Evolutionary conservation across 2,888 invertebrate species (phyloP), one percentile per base, ranked within the genome.

Genomic region (Xanthia icteritia): DNA sequence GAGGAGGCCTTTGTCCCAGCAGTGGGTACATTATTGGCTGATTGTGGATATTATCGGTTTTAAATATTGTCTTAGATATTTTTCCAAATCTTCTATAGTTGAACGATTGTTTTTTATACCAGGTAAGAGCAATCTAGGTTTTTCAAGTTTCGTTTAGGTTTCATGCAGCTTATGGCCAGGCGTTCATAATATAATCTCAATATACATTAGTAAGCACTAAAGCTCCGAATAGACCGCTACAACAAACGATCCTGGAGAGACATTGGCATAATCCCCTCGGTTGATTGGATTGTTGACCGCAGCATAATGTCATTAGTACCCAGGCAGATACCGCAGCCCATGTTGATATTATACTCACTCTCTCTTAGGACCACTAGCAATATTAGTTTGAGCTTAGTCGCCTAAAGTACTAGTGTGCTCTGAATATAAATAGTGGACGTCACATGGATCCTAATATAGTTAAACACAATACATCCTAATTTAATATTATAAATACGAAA

Each of bases 201-300:
- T 83, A 58, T 31, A 63, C 4, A 61, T 60, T 69, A 82, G 20
- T 76, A 39, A 70, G 66, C 60, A 42, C 36, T 51, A 51, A 31
- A 58, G 42, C 60, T 31, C 17, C 5, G 20, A 72, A 51, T 27
- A 56, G 48, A 70, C 42, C n/a, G 23, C 77, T 58, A 60, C 51
- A 69, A 54, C 85, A 63, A 85, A 73, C 81, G 58, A 63, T 81
- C 58, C 58, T 66, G 56, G 67, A 31, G 82, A 76, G 73, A 66
- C 85, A 71, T 73, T 27, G 82, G 54, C 72, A 61, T 86, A 86
- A 84, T 84, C 83, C 63, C 27, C 69, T 3, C 72, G 23, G 64
- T 63, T 86, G 83, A 84, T 84, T 84, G 75, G 87, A 81, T 81
- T 69, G 75, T 77, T 81, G 77, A 80, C 76, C 84, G 80, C 61